Evolutionary conservation across 2,888 invertebrate species (phyloP), one percentile per base, ranked within the genome.

Genomic region (Himalopsyche tibetana): DNA sequence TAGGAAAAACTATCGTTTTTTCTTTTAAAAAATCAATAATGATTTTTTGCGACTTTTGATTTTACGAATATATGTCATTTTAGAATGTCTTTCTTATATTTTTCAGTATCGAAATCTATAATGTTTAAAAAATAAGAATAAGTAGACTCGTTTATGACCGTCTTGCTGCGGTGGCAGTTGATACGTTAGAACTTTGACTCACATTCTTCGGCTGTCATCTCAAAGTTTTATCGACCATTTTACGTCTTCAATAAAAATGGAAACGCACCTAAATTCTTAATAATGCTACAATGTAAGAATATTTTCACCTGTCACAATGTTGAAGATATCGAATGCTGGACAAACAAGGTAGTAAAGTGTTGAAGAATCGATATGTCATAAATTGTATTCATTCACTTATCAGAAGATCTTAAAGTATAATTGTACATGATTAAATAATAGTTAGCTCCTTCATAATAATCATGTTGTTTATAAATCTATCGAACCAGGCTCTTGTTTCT

Each of bases 191-290:
- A 28, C 15, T 11, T 74, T 12, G 36, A 8, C 36, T 74, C 38
- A 19, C 19, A 74, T 11, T 38, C 38, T 74, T 19, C 38, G 12
- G 38, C 36, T 15, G 38, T 12, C 74, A 38, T 74, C 15, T 74
- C 36, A 28, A 74, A 45, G 81, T 11, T 84, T 84, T 79, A 84
- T 81, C 84, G 84, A 84, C 84, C 81, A 81, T 84, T 84, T 84
- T 36, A 84, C 81, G 36, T 42, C 84, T 55, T 63, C 79, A 80
- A 63, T 84, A 84, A 84, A 84, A 84, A 6, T 12, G 36, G 12
- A 19, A 36, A 74, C 4, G 63, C 74, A 74, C 74, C 74, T 74
- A 38, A 74, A 12, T 74, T 74, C 36, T 74, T 74, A 38, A 38
- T 38, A 38, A 74, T 74, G 38, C 38, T 12, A 74, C 74, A 74